Evolutionary conservation across 1,140 invertebrate genomes (phyloP).

Genomic region (Megalonaias nervosa): DNA sequence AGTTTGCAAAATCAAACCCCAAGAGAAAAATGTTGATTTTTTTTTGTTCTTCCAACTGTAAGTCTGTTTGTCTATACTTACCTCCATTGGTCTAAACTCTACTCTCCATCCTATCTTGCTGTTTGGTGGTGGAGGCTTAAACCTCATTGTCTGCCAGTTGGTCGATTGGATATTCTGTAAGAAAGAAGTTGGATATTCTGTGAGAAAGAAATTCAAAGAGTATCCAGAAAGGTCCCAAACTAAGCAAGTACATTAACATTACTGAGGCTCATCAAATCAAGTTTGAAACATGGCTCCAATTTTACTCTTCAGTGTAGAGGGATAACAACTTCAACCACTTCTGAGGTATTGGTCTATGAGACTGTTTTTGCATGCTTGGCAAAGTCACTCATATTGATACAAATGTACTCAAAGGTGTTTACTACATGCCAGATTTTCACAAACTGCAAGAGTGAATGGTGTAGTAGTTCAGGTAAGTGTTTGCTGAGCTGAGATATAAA

Average conservation of each 20-base stretch:
- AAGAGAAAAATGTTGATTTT: background rate
- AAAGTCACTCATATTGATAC: too few relatives aligned
- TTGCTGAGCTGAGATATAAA: too few relatives aligned
- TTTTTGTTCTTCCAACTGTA: background rate
- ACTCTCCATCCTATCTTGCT: conserved; percentile 97
- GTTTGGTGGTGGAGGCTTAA: conserved; percentile 93
- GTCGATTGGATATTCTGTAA: conserved; percentile 98
- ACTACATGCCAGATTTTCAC: too few relatives aligned
- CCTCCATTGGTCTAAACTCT: conserved; percentile 98
- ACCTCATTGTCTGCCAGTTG: conserved; percentile 99
- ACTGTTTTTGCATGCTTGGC: too few relatives aligned
- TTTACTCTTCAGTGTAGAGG: too few relatives aligned
- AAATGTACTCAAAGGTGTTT: too few relatives aligned
- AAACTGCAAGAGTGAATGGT: too few relatives aligned
- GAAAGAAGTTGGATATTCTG: conserved; percentile 3
- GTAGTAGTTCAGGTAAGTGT: too few relatives aligned
- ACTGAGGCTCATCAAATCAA: too few relatives aligned
- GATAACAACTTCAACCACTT: too few relatives aligned
- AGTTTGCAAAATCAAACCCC: background rate
- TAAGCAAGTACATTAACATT: background rate
- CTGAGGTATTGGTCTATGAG: too few relatives aligned
- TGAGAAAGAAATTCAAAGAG: background rate
- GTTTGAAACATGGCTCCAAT: too few relatives aligned
- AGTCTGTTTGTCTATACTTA: conserved; percentile 31
- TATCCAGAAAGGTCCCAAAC: background rate